phyloP scores from a whole-genome alignment of 2,888 invertebrate species.

The Acronicta psi region DNA sequence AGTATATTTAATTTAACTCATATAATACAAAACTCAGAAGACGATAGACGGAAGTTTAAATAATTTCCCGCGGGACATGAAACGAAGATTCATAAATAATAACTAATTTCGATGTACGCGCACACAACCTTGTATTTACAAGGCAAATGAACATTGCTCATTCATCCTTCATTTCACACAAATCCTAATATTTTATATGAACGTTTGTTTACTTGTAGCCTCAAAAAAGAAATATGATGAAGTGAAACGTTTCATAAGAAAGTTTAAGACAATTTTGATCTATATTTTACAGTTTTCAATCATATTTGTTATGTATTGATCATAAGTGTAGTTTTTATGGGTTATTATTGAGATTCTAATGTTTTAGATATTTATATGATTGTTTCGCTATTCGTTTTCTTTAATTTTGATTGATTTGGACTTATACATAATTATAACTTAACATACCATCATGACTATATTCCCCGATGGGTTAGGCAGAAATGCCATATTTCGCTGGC shows the following conservation, averaged over 20 bases:
- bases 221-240: constrained; percentile 6
- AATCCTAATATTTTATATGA: constrained; percentile 5
- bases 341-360: no score
- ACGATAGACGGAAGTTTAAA: constrained; percentile 30
- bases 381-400: no score
- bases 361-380: no score
- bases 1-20: constrained; percentile 3
- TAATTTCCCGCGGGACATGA: constrained; percentile 45
- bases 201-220: neutral
- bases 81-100: constrained; percentile 48
- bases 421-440: no score
- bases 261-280: no score
- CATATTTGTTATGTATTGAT: no score
- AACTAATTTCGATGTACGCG: constrained; percentile 45
- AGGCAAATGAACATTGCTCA: constrained; percentile 32
- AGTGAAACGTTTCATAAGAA: neutral
- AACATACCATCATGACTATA: no score
- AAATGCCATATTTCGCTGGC: no score
- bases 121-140: constrained; percentile 32
- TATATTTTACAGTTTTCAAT: no score
- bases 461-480: no score
- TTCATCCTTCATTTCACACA: constrained; percentile 29
- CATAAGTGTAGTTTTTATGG: no score
- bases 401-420: no score
- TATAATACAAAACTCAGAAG: constrained; percentile 6